Evolutionary conservation across 1,140 invertebrate genomes (phyloP), one percentile per base, ranked within the genome.

Genomic region (Globodera ellingtonae): DNA sequence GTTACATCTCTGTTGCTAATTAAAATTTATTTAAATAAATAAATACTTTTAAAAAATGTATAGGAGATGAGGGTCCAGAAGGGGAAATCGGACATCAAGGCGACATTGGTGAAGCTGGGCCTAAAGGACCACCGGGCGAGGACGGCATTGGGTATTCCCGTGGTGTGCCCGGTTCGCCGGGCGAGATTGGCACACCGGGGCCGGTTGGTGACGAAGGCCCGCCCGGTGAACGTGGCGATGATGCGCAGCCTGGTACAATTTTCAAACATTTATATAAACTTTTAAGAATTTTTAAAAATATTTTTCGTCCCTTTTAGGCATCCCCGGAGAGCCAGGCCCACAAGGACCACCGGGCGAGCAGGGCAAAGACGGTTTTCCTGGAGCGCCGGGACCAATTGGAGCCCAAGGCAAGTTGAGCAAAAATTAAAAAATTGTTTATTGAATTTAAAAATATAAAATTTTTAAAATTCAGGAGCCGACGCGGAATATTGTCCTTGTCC

Each of bases 401-500:
- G 24, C 35, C 15, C 82, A 79, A 18, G 76, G 78, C 71, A 59
- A 80, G 18, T n/a, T 6, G 21, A 48, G 3, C 35, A 9, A 18
- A 15, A 67, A 35, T 44, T 47, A 18, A 59, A 50, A 47, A 46
- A 52, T 56, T 79, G 4, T 0, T 52, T 18, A 21, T 6, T 6
- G n/a, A n/a, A 72, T 2, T 4, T 9, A 72, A 72, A 9, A 21
- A 24, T 59, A 0, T 8, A 44, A 44, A 18, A 35, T 24, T 50
- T 65, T 9, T 9, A 13, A 44, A 35, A 1, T 35, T 6, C 48
- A 79, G 81, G 81, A 4, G 81, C 74, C 73, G 81, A 82, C 70
- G 81, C 81, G 24, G 81, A 82, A 48, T 82, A 83, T 69, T 83
- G 82, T 70, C 81, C 82, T 21, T 83, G 82, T 24, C 82, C 82